A percentile compares a stretch with the other conserved stretches of the same genome.
These are phyloP conservation scores for Channallabes apus DNA, from an alignment of 2,797 vertebrate species.

Conservation along the genomic window DNA sequence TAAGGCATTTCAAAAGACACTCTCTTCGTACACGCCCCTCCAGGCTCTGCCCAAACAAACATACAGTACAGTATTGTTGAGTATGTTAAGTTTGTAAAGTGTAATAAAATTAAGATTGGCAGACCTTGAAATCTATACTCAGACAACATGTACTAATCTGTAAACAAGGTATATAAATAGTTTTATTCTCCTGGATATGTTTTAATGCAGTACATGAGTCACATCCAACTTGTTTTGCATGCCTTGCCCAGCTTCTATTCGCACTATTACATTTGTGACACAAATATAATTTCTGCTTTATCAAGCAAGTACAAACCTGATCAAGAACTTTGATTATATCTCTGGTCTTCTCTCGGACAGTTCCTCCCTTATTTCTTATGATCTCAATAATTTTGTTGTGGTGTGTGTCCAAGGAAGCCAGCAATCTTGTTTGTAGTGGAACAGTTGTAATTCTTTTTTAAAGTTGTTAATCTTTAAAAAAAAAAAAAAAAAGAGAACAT, in stretches of 20 bases:
- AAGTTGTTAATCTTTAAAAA: not conserved
- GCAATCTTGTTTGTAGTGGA: not conserved
- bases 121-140: not conserved
- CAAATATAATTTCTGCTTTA: not conserved
- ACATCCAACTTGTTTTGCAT: no score
- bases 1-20: not conserved
- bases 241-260: not conserved
- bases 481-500: not conserved
- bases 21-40: not conserved
- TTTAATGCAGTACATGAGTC: no score
- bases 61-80: not conserved
- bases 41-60: not conserved
- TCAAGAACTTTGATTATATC: not conserved
- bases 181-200: no score
- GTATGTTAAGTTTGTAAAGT: no score
- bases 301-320: not conserved
- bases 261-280: not conserved
- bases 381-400: no score
- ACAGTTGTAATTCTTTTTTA: not conserved
- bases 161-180: no score
- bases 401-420: not conserved
- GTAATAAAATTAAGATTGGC: not conserved
- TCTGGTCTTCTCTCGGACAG: not conserved
- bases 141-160: not conserved
- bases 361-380: not conserved